These are phyloP conservation scores for Pyrrhosoma nymphula DNA, from an alignment of 2,888 invertebrate genomes.

Conservation along the genomic window DNA sequence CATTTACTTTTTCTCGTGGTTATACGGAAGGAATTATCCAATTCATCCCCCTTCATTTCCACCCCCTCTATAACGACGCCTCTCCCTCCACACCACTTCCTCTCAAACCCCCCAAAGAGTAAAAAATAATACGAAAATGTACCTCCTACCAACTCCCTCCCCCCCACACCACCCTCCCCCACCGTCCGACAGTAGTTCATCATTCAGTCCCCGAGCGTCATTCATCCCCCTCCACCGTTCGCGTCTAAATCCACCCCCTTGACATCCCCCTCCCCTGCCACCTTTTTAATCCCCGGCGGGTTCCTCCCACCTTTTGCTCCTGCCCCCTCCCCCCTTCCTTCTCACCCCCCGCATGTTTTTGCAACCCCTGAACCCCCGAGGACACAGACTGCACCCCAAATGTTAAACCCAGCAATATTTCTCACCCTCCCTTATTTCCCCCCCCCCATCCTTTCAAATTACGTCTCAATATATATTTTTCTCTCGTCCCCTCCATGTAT, in stretches of 20 bases:
- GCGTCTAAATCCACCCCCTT: background rate
- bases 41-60: too few relatives aligned
- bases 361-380: background rate
- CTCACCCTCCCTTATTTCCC: background rate
- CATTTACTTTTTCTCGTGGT: too few relatives aligned
- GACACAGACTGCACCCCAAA: background rate
- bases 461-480: too few relatives aligned
- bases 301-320: background rate
- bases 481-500: background rate
- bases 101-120: too few relatives aligned
- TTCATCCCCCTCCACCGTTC: background rate
- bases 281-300: conserved; percentile 14
- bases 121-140: too few relatives aligned
- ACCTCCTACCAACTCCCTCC: background rate
- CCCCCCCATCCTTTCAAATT: background rate
- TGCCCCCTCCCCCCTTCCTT: background rate
- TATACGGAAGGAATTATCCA: too few relatives aligned
- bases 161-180: background rate
- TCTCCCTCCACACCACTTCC: too few relatives aligned
- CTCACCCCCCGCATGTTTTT: background rate
- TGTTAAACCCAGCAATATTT: conserved; percentile 31
- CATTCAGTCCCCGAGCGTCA: background rate
- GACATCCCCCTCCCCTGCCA: background rate
- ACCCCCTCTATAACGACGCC: too few relatives aligned
- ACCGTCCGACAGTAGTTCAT: background rate